phyloP scores from a whole-genome alignment of 1,140 invertebrate genomes.

The Danaus melanippus region DNA sequence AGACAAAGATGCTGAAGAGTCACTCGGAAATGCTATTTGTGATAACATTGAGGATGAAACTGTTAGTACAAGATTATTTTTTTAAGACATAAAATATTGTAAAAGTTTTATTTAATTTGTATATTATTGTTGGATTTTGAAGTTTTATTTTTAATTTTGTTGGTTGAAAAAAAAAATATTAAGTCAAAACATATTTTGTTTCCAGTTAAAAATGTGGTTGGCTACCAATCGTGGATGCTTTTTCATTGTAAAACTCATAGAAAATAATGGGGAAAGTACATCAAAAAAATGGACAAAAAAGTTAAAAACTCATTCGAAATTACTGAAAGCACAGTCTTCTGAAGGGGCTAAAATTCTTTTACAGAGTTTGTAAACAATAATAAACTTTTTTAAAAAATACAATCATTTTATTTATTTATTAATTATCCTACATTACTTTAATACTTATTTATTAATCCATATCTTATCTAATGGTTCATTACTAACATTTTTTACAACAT shows the following conservation, averaged over 20 bases:
- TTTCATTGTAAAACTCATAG: slow-evolving; percentile 60
- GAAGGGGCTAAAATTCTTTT: slow-evolving; percentile 62
- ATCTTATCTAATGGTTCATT: slow-evolving; percentile 51
- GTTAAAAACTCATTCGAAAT: slow-evolving; percentile 35
- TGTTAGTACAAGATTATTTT: slow-evolving; percentile 33
- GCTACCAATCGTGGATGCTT: slow-evolving; percentile 67
- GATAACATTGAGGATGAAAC: slow-evolving; percentile 45
- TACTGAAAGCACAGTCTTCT: slow-evolving; percentile 51
- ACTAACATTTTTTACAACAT: slow-evolving; percentile 50
- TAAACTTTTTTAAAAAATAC: slow-evolving; percentile 19
- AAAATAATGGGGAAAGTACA: slow-evolving; percentile 49
- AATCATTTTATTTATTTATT: slow-evolving; percentile 15
- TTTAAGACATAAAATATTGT: neutral
- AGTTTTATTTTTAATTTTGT: no score
- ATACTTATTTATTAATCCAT: slow-evolving; percentile 33
- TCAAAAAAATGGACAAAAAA: slow-evolving; percentile 42
- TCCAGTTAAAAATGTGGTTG: slow-evolving; percentile 59
- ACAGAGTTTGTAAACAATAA: slow-evolving; percentile 49
- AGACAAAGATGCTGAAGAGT: slow-evolving; percentile 68
- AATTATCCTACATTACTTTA: slow-evolving; percentile 6
- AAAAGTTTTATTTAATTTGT: neutral
- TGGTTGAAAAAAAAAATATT: no score
- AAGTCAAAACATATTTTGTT: slow-evolving; percentile 8
- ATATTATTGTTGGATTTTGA: neutral
- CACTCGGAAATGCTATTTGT: slow-evolving; percentile 48